A percentile compares a stretch with the other conserved stretches of the same genome.
Evolutionary conservation across 2,113 vertebrate species (phyloP).

Genomic region (Sturnus vulgaris): DNA sequence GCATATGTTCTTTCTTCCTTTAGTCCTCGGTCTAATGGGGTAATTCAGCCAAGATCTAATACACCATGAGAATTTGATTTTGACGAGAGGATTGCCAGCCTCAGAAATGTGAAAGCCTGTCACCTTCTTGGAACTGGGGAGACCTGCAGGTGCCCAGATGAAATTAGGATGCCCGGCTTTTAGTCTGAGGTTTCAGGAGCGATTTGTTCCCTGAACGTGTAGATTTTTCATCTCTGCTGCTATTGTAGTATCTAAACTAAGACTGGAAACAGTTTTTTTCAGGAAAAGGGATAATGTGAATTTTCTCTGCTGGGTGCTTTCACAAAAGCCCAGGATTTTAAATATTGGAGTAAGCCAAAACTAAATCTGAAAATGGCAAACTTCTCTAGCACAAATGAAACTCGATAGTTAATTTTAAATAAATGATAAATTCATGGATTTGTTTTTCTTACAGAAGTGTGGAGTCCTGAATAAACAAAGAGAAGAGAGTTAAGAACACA

Average conservation of each 20-base stretch:
- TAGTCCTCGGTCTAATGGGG: not conserved
- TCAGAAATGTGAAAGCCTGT: not conserved
- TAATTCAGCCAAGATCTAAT: not conserved
- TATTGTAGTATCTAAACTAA: not conserved
- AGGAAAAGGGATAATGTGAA: not conserved
- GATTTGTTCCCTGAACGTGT: not conserved
- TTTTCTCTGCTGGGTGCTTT: not conserved
- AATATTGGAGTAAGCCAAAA: not conserved
- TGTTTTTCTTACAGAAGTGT: conserved; percentile 62
- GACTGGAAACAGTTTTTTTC: not conserved
- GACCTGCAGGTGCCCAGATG: not conserved
- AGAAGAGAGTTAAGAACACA: conserved; percentile 25
- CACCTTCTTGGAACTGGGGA: not conserved
- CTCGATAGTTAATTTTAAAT: not conserved
- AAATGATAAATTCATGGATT: not conserved
- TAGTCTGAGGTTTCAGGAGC: not conserved
- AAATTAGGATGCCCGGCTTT: not conserved
- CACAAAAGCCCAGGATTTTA: not conserved
- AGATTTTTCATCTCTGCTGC: not conserved
- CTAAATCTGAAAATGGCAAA: not conserved
- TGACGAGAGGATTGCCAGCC: not conserved
- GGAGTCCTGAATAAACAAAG: conserved; percentile 43
- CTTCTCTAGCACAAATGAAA: not conserved
- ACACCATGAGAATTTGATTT: not conserved
- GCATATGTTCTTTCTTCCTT: not conserved